These are phyloP conservation scores for Scolopax mira DNA, from an alignment of 2,113 vertebrate genomes.

Conservation along the genomic window DNA sequence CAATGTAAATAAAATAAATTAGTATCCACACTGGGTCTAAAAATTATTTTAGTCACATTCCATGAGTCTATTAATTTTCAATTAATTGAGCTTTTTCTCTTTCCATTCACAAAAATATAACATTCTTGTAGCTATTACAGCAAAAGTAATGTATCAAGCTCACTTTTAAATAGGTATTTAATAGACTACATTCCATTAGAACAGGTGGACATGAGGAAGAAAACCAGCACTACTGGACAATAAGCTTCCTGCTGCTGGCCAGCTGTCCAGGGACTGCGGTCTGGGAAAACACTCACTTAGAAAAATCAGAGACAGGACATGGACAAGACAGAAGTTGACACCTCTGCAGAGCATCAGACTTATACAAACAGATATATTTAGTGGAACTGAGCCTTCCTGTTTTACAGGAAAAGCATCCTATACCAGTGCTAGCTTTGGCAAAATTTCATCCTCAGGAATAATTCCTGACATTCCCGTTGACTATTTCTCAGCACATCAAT, in stretches of 20 bases:
- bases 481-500: not conserved
- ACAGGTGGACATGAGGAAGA: not conserved
- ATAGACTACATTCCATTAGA: not conserved
- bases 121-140: not conserved
- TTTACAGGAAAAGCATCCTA: not conserved
- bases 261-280: not conserved
- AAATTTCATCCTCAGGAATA: not conserved
- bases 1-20: not conserved
- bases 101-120: not conserved
- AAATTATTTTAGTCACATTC: not conserved
- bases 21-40: not conserved
- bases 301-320: not conserved
- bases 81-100: not conserved
- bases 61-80: not conserved
- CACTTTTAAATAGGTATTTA: not conserved
- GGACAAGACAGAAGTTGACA: not conserved
- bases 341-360: not conserved
- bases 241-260: not conserved
- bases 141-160: not conserved
- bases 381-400: not conserved
- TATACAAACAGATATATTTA: not conserved
- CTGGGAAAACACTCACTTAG: not conserved
- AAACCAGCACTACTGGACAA: not conserved
- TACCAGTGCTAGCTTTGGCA: not conserved
- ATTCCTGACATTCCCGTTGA: not conserved